A percentile compares a stretch with the other conserved stretches of the same genome.
Conservation (phyloP, 2,797 vertebrate species). For the Enteromius unitaeniatus region DNA sequence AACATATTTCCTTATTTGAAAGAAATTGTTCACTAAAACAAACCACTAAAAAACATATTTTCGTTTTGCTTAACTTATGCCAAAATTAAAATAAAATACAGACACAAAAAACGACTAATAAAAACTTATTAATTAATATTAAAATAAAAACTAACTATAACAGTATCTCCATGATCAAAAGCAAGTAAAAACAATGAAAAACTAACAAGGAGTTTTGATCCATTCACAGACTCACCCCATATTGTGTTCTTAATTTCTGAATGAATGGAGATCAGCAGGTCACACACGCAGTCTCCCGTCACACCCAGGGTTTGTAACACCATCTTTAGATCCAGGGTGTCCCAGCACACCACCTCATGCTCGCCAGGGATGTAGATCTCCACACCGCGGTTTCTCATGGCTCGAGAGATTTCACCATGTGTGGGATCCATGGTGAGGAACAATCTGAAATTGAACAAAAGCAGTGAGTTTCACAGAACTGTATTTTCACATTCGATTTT, state of each 20-base stretch:
- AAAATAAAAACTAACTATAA: neutral
- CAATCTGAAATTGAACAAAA: slow-evolving; percentile 75
- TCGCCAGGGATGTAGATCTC: slow-evolving; percentile 92
- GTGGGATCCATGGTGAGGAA: slow-evolving; percentile 95
- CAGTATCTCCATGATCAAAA: neutral
- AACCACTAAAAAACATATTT: neutral
- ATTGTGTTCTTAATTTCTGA: slow-evolving; percentile 80
- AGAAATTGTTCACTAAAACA: neutral
- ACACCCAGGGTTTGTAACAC: slow-evolving; percentile 88
- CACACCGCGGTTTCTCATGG: slow-evolving; percentile 96
- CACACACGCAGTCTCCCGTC: slow-evolving; percentile 86
- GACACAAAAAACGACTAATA: neutral
- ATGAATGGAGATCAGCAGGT: slow-evolving; percentile 87
- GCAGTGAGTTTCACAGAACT: neutral
- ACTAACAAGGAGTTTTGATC: neutral
- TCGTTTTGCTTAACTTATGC: neutral
- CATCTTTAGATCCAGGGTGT: slow-evolving; percentile 86
- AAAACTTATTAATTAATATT: neutral
- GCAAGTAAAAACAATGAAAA: neutral
- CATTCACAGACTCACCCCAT: slow-evolving; percentile 80
- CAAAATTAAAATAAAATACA: neutral
- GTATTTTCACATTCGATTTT: neutral
- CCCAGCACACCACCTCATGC: slow-evolving; percentile 77
- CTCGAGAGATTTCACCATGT: slow-evolving; percentile 95
- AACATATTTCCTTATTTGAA: neutral